Evolutionary conservation across 2,113 vertebrate genomes (phyloP).

Genomic region (Castor canadensis): DNA sequence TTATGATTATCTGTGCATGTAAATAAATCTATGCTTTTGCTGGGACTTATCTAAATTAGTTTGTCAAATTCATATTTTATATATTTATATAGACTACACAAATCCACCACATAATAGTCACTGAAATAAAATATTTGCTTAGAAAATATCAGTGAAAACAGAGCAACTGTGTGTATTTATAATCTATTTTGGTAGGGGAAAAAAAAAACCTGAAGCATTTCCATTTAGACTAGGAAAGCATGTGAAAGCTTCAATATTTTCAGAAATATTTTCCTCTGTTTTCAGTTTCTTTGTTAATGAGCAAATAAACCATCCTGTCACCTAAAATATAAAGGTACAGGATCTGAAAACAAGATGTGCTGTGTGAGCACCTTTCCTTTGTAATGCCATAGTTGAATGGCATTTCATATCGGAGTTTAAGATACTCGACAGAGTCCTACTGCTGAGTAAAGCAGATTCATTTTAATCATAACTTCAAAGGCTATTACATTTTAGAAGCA

Average conservation of each 20-base stretch:
- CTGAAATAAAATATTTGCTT: conserved; percentile 40
- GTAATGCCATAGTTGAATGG: conserved; percentile 49
- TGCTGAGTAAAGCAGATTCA: conserved; percentile 25
- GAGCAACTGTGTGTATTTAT: not conserved
- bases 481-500: not conserved
- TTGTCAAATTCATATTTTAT: not conserved
- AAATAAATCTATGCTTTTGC: not conserved
- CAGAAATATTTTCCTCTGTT: conserved; percentile 37
- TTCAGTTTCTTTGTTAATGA: conserved; percentile 61
- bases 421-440: conserved; percentile 37
- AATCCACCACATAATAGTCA: not conserved
- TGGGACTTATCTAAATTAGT: not conserved
- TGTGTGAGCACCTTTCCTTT: conserved; percentile 46
- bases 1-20: not conserved
- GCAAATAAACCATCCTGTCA: conserved; percentile 68
- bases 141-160: conserved; percentile 22
- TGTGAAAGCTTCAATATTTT: conserved; percentile 29
- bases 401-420: conserved; percentile 61
- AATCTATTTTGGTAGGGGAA: not conserved
- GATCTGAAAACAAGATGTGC: conserved; percentile 69
- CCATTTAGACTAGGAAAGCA: conserved; percentile 14
- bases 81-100: not conserved
- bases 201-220: not conserved
- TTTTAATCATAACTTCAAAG: conserved; percentile 59
- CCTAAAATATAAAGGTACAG: conserved; percentile 61